Evolutionary conservation across 2,888 invertebrate species (phyloP).

Genomic region (Nudaria mundana): DNA sequence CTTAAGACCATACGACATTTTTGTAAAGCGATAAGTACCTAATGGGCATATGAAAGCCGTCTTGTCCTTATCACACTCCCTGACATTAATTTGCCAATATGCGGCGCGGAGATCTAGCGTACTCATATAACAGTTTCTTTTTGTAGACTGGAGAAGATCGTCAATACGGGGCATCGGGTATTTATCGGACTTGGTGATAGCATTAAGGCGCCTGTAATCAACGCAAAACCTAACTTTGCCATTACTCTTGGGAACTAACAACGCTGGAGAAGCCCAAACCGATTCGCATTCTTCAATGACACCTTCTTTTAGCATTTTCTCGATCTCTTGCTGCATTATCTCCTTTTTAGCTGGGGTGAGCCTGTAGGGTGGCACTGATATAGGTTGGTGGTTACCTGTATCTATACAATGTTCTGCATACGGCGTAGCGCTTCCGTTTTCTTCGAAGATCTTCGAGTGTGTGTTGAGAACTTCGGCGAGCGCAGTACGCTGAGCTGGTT

Average conservation of each 20-base stretch:
- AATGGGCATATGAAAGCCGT: neutral
- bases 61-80: neutral
- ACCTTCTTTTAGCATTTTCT: neutral
- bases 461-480: neutral
- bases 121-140: neutral
- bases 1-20: slow-evolving; percentile 40
- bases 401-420: slow-evolving; percentile 10
- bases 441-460: neutral
- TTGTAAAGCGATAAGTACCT: slow-evolving; percentile 28
- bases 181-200: neutral
- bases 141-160: neutral
- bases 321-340: neutral
- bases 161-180: neutral
- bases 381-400: slow-evolving; percentile 7
- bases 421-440: slow-evolving; percentile 5
- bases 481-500: neutral
- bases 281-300: neutral
- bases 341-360: slow-evolving; percentile 9
- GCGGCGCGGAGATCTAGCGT: neutral
- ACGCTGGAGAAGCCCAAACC: neutral
- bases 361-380: slow-evolving; percentile 6
- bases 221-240: neutral
- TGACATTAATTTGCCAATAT: neutral
- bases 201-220: neutral
- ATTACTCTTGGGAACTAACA: neutral